phyloP scores from a whole-genome alignment of 2,113 vertebrate species.

The Rhea americana region DNA sequence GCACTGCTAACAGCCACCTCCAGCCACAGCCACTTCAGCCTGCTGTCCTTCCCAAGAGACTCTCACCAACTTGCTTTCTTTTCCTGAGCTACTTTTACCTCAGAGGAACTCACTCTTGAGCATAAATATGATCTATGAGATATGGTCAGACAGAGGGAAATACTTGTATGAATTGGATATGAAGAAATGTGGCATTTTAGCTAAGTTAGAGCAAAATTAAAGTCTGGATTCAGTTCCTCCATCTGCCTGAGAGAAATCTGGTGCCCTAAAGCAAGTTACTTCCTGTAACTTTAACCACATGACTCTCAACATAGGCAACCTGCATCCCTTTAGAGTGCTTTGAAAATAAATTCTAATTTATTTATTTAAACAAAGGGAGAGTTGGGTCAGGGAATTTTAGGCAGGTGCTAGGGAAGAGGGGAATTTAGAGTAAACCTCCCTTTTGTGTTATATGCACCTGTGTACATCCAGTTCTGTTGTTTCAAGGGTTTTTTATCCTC shows the following conservation, averaged over 20 bases:
- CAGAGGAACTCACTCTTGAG: not conserved
- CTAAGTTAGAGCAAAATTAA: not conserved
- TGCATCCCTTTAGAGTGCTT: not conserved
- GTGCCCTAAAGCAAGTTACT: not conserved
- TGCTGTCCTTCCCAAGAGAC: not conserved
- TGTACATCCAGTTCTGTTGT: not conserved
- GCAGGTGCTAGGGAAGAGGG: not conserved
- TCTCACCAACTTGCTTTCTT: not conserved
- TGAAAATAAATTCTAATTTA: not conserved
- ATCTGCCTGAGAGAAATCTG: not conserved
- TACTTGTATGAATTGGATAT: not conserved
- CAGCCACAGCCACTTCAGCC: not conserved
- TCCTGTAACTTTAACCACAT: not conserved
- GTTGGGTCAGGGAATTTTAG: not conserved
- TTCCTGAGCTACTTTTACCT: not conserved
- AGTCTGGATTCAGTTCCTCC: not conserved
- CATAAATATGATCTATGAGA: not conserved
- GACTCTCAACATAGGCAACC: not conserved
- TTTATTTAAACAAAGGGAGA: not conserved
- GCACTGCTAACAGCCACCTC: not conserved
- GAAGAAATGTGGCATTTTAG: not conserved
- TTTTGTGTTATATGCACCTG: not conserved
- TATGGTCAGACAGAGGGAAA: not conserved
- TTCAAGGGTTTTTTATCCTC: not conserved
- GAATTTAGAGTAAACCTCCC: not conserved